These are phyloP conservation scores for Oenanthe oenanthe DNA, from an alignment of 2,113 vertebrate genomes.

Conservation along the genomic window DNA sequence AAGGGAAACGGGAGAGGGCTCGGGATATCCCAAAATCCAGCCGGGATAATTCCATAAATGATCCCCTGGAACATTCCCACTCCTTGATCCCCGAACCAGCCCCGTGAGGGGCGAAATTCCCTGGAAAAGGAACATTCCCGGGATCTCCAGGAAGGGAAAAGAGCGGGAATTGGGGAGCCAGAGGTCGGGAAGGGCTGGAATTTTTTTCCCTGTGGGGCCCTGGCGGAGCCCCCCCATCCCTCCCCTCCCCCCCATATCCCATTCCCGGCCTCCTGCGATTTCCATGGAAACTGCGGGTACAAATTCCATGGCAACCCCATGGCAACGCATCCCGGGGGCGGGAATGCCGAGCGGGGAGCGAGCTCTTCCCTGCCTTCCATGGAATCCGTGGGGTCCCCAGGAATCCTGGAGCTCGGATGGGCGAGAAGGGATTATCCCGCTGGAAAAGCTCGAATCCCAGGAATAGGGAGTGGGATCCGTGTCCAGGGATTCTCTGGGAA, in stretches of 20 bases:
- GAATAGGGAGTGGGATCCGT: background rate
- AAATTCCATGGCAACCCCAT: background rate
- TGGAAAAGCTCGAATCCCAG: no score
- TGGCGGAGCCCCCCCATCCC: no score
- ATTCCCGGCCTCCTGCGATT: background rate
- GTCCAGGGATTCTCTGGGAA: background rate
- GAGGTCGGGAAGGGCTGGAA: background rate
- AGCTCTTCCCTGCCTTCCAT: background rate
- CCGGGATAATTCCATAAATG: no score
- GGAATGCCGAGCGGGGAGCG: background rate
- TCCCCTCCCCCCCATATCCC: background rate
- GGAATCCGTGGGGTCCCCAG: background rate
- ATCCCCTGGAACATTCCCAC: background rate
- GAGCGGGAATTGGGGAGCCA: background rate
- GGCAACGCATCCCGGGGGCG: background rate
- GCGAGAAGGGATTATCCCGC: no score
- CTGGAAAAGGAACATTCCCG: background rate
- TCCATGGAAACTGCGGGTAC: background rate
- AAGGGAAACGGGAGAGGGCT: background rate
- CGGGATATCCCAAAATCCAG: background rate
- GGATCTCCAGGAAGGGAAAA: accelerated
- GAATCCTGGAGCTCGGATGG: no score
- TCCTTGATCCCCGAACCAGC: background rate
- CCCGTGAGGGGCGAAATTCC: background rate
- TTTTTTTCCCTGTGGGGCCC: background rate